Percentiles rank a stretch among this genome's conserved stretches.
phyloP scores from a whole-genome alignment of 2,113 vertebrate species.

The Microcebus murinus region DNA sequence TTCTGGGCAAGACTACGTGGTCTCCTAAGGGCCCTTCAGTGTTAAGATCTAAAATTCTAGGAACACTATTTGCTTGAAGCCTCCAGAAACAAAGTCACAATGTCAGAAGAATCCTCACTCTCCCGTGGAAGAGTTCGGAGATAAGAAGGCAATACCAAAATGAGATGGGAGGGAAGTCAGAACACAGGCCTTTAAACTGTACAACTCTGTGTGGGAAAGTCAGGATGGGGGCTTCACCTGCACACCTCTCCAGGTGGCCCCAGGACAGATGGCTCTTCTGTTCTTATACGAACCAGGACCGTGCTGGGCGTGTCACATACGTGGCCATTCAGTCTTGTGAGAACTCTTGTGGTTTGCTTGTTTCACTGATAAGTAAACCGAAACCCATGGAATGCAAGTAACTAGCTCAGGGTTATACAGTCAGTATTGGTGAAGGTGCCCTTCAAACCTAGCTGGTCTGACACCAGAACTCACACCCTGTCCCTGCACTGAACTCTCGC shows the following conservation, averaged over 20 bases:
- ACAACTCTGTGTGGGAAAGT: not conserved
- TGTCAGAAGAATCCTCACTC: not conserved
- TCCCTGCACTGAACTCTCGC: not conserved
- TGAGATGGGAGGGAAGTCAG: accelerated
- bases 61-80: not conserved
- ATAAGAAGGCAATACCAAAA: not conserved
- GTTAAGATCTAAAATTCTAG: not conserved
- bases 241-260: not conserved
- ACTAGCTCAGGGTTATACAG: not conserved
- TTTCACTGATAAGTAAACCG: not conserved
- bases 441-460: not conserved
- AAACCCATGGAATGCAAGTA: not conserved
- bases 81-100: not conserved
- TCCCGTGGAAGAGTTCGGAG: not conserved
- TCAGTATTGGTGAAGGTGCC: not conserved
- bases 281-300: not conserved
- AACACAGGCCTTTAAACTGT: not conserved
- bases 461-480: not conserved
- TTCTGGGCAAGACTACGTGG: not conserved
- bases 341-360: too few relatives aligned
- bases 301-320: not conserved
- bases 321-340: not conserved
- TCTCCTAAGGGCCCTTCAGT: not conserved
- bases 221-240: accelerated
- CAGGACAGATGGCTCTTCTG: not conserved